phyloP scores from a whole-genome alignment of 2,113 vertebrate genomes.

The Oncorhynchus tshawytscha region DNA sequence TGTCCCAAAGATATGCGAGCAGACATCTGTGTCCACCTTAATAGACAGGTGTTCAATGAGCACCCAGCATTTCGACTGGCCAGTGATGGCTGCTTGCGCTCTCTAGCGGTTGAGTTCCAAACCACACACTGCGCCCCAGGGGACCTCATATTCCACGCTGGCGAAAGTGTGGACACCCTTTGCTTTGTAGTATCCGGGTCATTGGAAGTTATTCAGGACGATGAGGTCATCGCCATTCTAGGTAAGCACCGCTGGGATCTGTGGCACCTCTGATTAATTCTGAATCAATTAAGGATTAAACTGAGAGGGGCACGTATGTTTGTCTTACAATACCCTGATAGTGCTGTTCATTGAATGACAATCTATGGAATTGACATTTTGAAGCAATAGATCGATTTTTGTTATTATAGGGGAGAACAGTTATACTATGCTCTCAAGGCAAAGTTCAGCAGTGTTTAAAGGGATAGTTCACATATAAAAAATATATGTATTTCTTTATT shows the following conservation, averaged over 20 bases:
- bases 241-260: slow-evolving; percentile 69
- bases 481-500: too few species aligned
- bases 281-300: too few species aligned
- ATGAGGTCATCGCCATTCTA: slow-evolving; percentile 97
- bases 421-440: too few species aligned
- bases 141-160: slow-evolving; percentile 97
- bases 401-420: too few species aligned
- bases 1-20: slow-evolving; percentile 99
- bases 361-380: too few species aligned
- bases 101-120: slow-evolving; percentile 96
- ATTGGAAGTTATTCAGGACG: slow-evolving; percentile 97
- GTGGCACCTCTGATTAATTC: too few species aligned
- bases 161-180: slow-evolving; percentile 95
- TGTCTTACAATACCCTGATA: too few species aligned
- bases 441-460: too few species aligned
- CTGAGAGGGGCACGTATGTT: too few species aligned
- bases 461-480: too few species aligned
- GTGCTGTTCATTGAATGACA: too few species aligned
- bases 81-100: slow-evolving; percentile 93
- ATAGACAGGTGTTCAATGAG: slow-evolving; percentile 96
- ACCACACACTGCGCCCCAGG: slow-evolving; percentile 96
- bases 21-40: slow-evolving; percentile 97
- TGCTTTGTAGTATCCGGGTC: slow-evolving; percentile 98
- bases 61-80: slow-evolving; percentile 96
- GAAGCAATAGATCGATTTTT: too few species aligned